Base-by-base conservation (phyloP, 53 echinoderm and acorn worm genomes). In the Mesocentrotus franciscanus region DNA sequence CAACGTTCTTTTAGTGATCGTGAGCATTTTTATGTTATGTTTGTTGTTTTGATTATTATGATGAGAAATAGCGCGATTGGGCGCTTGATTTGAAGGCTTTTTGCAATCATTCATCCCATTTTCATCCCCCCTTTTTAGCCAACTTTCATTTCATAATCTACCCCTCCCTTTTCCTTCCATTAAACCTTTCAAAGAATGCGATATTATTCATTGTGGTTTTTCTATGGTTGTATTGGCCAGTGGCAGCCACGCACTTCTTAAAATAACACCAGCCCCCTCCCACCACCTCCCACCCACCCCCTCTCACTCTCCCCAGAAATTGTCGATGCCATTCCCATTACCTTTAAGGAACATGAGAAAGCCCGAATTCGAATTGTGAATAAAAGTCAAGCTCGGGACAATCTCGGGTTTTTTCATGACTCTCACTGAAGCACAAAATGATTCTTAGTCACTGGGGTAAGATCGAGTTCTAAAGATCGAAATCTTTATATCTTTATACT, bases 41-140 rank as follows among this genome's bases (percentile, higher is more conserved):
- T 90, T 90, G 61, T 26, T 29, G 33, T 61, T 90, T 61, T 60
- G 10, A 60, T 90, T 1, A 83, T 57, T 0, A 24, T 30, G 58
- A 58, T 90, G 90, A 90, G 58, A 16, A 79, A 89, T 26, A 92
- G 92, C 92, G 92, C 42, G 20, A 92, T 61, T 35, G 71, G 42
- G 92, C 92, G 92, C 92, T 71, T 27, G 71, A 92, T 92, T 39
- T 68, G 33, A 92, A 64, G 33, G 33, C 64, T 42, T 92, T 62
- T 33, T 66, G 70, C 71, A 57, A 61, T 90, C 90, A 90, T 90
- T 27, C 1, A 90, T 30, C 60, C 33, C 59, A 89, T 12, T 89
- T 89, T 64, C 92, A 32, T 35, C 91, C 55, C 57, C 55, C n/a
- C 57, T 13, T 30, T 90, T 32, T 60, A 57, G 9, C 12, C 22